Base-by-base conservation (phyloP, 2,797 vertebrate species). In the Protonibea diacanthus region DNA sequence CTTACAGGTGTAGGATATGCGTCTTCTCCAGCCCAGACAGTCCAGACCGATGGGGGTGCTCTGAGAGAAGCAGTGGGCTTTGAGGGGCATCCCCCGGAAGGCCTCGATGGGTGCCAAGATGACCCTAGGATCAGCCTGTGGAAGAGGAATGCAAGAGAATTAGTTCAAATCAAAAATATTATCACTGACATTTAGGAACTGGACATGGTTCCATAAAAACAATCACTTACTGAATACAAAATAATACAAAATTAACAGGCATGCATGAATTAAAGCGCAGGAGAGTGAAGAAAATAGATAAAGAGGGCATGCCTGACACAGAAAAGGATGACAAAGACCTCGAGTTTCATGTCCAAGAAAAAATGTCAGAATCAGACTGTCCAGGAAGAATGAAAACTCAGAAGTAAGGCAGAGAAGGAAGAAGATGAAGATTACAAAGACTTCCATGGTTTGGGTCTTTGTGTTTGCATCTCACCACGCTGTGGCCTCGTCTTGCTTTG, bases 21-120 rank as follows among this genome's bases (percentile, higher is more conserved):
- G 82, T 45, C 87, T 88, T 11, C 91, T 94, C 94, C 96, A 95
- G 77, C 95, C 94, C 74, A 95, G 47, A 2, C 92, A 95, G 91
- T 98, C 95, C 69, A 98, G 92, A 65, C 95, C 96, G 0, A 92
- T 92, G 0, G 97, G 97, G 40, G 96, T 97, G 89, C 97, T 98
- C 90, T 96, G 96, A 47, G 96, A 98, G 88, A 97, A 95, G 0
- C 90, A 81, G n/a, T 94, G 94, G 60, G 92, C 88, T 78, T 95
- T 96, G 82, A 96, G 90, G 0, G 93, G 90, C 57, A 93, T 93
- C 18, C 90, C 86, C 44, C 83, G 84, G 78, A 95, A 94, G 70
- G 88, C 85, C 63, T 92, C 83, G 29, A 91, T 69, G 64, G 93
- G 85, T 1, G 81, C 79, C 59, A 89, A 18, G 23, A 87, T 82